Evolutionary conservation across 2,113 vertebrate genomes (phyloP).

Genomic region (Pseudois nayaur): DNA sequence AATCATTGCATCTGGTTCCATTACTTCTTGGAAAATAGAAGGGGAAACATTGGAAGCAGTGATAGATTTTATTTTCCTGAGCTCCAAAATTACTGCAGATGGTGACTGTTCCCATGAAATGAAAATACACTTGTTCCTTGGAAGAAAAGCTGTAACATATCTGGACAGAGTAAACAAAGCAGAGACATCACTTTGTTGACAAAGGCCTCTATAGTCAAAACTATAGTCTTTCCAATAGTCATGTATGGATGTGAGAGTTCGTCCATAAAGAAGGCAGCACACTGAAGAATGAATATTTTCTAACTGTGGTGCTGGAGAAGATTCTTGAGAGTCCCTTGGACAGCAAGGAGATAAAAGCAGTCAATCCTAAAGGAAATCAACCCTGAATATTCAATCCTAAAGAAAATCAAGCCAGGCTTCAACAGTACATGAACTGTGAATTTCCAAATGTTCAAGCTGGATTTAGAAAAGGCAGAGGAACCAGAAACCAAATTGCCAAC

Average conservation of each 20-base stretch:
- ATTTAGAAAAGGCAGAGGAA: background rate
- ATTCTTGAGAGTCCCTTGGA: background rate
- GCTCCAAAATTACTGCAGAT: background rate
- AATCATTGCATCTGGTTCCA: background rate
- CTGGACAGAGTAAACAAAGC: background rate
- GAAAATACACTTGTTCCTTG: background rate
- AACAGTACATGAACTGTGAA: background rate
- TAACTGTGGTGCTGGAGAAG: background rate
- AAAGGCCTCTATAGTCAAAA: background rate
- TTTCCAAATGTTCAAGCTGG: background rate
- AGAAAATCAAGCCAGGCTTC: background rate
- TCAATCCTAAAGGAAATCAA: background rate
- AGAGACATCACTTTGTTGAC: background rate
- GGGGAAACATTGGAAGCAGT: background rate
- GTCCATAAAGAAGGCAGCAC: background rate
- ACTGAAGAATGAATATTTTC: background rate
- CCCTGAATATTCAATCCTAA: background rate
- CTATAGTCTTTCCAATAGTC: background rate
- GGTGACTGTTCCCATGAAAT: background rate
- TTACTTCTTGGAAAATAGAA: background rate
- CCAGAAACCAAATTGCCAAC: background rate
- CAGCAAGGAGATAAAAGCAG: background rate
- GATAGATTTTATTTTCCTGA: background rate
- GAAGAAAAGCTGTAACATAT: background rate
- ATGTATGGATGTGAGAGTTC: background rate